Evolutionary conservation across 2,888 invertebrate species (phyloP), one percentile per base, ranked within the genome.

Genomic region (Drosophila flavopinicola): DNA sequence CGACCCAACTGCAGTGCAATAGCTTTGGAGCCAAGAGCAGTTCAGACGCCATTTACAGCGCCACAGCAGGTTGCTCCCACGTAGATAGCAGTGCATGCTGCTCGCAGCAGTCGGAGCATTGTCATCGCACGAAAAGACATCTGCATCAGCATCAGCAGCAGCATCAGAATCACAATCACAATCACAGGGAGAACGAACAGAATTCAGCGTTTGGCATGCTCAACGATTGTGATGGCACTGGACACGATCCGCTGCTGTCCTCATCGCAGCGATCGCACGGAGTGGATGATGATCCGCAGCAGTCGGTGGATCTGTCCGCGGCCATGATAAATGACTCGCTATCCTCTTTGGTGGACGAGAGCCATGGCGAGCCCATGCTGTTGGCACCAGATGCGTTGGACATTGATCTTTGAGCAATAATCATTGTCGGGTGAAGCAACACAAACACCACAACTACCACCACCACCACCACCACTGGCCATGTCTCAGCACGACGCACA

Each of bases 301-400:
- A 71, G 39, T 85, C 88, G 1, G 88, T 88, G 33, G 90, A 90
- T 76, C 85, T 91, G 59, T 78, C 86, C 6, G 84, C 79, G 52
- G 87, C 88, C 32, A 89, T 90, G 67, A 84, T 88, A 63, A 91
- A 91, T 54, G 93, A 93, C 78, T 91, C 92, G 30, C 91, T 93
- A 85, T 83, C 92, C 90, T 54, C 92, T 89, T 45, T 92, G 91
- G 41, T 92, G 4, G 70, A 74, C 29, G 78, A 85, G 3, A 35
- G 32, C 4, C 75, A 82, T 6, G 61, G 51, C 39, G 91, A 93
- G 75, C 92, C 92, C 24, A 92, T 93, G 90, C 76, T 93, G 35
- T 90, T 92, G 23, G 91, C 92, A 23, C 90, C 92, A 3, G 92
- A 92, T 71, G 92, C 92, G 1, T 63, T 89, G 38, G 93, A 93